These are phyloP conservation scores for Atta texana DNA, from an alignment of 1,140 invertebrate species.

Conservation along the genomic window DNA sequence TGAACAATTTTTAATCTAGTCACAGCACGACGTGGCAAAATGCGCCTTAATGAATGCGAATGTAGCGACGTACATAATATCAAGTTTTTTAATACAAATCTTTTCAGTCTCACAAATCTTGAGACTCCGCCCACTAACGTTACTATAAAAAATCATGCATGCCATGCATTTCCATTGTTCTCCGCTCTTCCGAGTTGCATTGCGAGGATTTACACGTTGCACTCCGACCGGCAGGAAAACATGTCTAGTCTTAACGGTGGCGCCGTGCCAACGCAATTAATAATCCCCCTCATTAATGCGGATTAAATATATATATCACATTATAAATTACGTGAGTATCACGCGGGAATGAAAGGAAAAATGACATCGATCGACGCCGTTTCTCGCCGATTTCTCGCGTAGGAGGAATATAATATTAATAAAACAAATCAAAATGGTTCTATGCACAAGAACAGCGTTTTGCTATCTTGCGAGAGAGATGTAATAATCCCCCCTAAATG, in stretches of 20 bases:
- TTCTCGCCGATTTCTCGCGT: background rate
- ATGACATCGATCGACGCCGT: background rate
- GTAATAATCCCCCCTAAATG: constrained; percentile 53
- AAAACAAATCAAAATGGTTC: constrained; percentile 22
- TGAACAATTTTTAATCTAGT: constrained; percentile 7
- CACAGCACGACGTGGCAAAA: background rate
- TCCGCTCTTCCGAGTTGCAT: background rate
- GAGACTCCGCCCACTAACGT: constrained; percentile 9
- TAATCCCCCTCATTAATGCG: constrained; percentile 36
- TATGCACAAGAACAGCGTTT: background rate
- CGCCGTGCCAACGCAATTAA: constrained; percentile 30
- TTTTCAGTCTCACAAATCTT: constrained; percentile 47
- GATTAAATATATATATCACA: constrained; percentile 64
- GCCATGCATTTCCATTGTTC: constrained; percentile 57
- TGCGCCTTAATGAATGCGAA: constrained; percentile 10
- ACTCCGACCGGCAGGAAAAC: background rate
- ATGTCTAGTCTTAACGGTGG: constrained; percentile 24
- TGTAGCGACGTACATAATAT: constrained; percentile 29
- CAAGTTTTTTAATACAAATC: constrained; percentile 44
- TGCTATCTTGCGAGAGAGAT: background rate
- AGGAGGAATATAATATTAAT: background rate
- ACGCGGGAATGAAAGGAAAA: background rate
- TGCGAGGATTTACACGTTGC: constrained; percentile 37
- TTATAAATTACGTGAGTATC: background rate
- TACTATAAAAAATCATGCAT: constrained; percentile 53